Conservation (phyloP, 2,888 invertebrate genomes). For the Platycnemis pennipes region DNA sequence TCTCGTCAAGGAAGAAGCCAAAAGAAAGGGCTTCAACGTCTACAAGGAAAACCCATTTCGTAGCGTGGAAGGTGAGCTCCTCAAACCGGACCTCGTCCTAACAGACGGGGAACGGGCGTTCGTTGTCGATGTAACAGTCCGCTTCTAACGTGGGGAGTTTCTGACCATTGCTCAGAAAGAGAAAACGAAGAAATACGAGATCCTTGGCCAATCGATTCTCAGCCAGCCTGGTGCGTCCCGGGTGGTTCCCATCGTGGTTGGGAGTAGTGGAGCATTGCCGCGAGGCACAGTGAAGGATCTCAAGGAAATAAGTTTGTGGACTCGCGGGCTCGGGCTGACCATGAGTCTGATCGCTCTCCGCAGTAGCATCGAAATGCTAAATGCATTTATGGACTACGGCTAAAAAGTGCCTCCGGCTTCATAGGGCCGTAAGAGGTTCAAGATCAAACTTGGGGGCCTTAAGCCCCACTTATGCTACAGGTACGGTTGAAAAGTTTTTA, state of each 20-base stretch:
- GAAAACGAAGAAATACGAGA: background rate
- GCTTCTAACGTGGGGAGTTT: background rate
- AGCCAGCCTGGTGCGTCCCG: background rate
- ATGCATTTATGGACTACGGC: background rate
- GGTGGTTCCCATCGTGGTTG: background rate
- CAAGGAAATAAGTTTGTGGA: background rate
- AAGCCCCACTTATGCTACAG: no score
- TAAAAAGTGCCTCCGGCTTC: no score
- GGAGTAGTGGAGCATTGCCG: background rate
- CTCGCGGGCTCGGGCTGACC: background rate
- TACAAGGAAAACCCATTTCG: background rate
- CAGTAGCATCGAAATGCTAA: background rate
- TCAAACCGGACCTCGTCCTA: conserved; percentile 75
- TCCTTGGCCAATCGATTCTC: background rate
- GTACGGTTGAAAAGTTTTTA: no score
- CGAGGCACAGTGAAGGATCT: background rate
- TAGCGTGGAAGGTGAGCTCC: conserved; percentile 71
- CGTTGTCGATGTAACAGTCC: background rate
- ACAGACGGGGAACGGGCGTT: conserved; percentile 73
- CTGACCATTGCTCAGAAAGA: background rate
- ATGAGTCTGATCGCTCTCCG: background rate
- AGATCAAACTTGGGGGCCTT: no score
- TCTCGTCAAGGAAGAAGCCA: background rate
- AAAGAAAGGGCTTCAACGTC: background rate
- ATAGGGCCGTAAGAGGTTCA: no score